Evolutionary conservation across 92 coral and sea anemone genomes (phyloP).

Genomic region (Epizoanthus ramosus): DNA sequence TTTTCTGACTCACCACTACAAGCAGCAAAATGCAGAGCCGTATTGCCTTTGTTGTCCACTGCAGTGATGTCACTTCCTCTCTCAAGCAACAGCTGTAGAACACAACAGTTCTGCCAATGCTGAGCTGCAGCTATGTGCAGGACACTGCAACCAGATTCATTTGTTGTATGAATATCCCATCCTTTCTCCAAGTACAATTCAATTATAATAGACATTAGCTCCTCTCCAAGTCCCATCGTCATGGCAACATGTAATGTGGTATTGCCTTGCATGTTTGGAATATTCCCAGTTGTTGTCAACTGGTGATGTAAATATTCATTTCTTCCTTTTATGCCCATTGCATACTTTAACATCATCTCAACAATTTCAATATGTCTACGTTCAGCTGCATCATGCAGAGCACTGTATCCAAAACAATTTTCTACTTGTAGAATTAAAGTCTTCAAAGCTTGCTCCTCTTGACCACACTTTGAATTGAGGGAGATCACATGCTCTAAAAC

Average conservation of each 20-base stretch:
- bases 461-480: neutral
- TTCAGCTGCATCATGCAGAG: neutral
- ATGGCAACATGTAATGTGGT: neutral
- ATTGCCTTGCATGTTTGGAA: neutral
- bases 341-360: neutral
- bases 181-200: neutral
- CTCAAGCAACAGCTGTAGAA: neutral
- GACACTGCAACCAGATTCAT: constrained; percentile 2
- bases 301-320: neutral
- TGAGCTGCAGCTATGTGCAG: constrained; percentile 1
- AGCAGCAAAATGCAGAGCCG: neutral
- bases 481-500: neutral
- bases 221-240: neutral
- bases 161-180: neutral
- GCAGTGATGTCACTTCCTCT: neutral
- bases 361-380: neutral
- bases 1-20: neutral
- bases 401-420: no score
- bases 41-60: neutral
- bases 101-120: neutral
- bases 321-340: neutral
- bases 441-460: neutral
- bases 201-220: neutral
- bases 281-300: neutral
- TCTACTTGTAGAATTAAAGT: neutral